These are phyloP conservation scores for Zoroaster sp. DNA, from an alignment of 53 echinoderm and acorn worm species.

Conservation along the genomic window DNA sequence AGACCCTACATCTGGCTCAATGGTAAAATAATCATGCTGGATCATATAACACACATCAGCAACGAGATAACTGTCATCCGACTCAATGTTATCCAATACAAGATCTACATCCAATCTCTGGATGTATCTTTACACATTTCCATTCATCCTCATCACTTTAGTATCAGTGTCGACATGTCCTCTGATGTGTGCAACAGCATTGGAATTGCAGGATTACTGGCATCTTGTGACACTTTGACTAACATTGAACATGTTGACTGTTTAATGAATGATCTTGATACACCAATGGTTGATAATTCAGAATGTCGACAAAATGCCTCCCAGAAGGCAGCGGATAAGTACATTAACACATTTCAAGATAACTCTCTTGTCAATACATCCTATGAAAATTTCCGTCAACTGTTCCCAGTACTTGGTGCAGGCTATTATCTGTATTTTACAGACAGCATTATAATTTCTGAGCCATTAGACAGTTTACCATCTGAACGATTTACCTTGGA, in stretches of 20 bases:
- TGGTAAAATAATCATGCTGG: constrained; percentile 33
- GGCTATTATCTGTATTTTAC: constrained; percentile 72
- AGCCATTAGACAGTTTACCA: constrained; percentile 47
- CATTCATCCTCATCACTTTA: constrained; percentile 60
- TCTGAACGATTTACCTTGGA: constrained; percentile 71
- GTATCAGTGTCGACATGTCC: constrained; percentile 57
- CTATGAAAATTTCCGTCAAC: constrained; percentile 27
- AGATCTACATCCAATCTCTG: constrained; percentile 43
- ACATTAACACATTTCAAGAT: constrained; percentile 31
- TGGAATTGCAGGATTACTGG: constrained; percentile 56
- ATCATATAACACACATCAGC: constrained; percentile 56
- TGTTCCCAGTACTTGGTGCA: constrained; percentile 64
- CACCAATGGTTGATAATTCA: neutral
- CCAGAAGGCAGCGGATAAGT: constrained; percentile 63
- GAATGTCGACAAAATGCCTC: constrained; percentile 66
- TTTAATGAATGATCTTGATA: neutral
- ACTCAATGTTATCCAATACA: constrained; percentile 58
- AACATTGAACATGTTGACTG: constrained; percentile 61
- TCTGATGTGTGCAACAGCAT: constrained; percentile 50
- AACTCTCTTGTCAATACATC: constrained; percentile 4
- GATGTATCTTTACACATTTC: constrained; percentile 56
- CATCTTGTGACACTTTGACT: constrained; percentile 66
- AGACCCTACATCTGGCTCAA: constrained; percentile 66
- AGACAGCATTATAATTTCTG: constrained; percentile 64
- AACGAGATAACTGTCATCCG: constrained; percentile 48